Percentiles rank a stretch among this genome's conserved stretches.
Evolutionary conservation across 2,797 vertebrate genomes (phyloP).

Genomic region (Harpagifer antarcticus): DNA sequence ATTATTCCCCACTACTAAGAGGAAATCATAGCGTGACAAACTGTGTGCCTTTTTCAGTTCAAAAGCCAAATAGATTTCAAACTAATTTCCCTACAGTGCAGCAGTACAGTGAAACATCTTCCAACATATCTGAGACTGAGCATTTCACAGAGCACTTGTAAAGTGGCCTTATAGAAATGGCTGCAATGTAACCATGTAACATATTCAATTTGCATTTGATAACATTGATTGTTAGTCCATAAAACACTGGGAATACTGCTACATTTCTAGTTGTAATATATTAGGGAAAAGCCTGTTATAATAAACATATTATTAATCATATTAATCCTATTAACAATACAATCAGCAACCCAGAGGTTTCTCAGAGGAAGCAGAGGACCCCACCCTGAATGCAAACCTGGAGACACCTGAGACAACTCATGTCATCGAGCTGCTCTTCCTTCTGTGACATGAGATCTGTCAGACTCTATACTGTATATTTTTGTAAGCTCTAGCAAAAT

Average conservation of each 20-base stretch:
- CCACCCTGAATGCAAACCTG: constrained; percentile 69
- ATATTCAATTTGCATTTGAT: too few species aligned
- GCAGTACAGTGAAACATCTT: too few species aligned
- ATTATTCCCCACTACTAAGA: too few species aligned
- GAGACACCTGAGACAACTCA: constrained; percentile 66
- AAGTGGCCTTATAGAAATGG: too few species aligned
- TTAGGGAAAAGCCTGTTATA: neutral
- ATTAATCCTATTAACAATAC: neutral
- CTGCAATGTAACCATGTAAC: too few species aligned
- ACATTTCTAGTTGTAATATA: neutral
- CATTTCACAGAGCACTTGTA: too few species aligned
- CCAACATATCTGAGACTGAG: too few species aligned
- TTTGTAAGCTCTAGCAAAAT: neutral
- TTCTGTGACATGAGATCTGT: constrained; percentile 68
- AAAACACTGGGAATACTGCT: neutral
- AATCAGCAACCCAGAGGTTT: constrained; percentile 10
- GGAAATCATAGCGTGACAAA: too few species aligned
- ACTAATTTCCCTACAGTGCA: too few species aligned
- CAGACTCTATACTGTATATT: constrained; percentile 15
- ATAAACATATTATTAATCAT: neutral
- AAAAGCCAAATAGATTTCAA: too few species aligned
- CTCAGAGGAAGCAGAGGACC: constrained; percentile 69
- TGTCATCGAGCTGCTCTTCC: constrained; percentile 62
- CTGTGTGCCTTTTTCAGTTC: too few species aligned
- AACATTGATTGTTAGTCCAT: neutral